Conservation (phyloP, 2,113 vertebrate species). For the Amia ocellicauda region DNA sequence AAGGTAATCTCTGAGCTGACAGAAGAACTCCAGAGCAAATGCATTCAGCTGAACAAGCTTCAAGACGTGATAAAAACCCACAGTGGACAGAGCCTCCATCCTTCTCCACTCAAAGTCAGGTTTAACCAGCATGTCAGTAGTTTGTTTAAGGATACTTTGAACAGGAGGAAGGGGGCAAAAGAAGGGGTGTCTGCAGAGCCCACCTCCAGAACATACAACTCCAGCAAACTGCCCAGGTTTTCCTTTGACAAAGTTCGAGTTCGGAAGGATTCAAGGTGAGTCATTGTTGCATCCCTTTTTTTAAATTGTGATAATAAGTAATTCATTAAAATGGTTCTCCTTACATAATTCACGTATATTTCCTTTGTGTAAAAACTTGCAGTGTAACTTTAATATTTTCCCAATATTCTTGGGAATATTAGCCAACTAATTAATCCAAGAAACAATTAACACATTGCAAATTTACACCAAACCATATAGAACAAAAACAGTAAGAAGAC, state of each 20-base stretch:
- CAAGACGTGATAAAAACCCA: conserved; percentile 74
- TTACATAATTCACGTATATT: too few species aligned
- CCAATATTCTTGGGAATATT: too few species aligned
- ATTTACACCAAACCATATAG: too few species aligned
- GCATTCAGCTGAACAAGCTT: conserved; percentile 77
- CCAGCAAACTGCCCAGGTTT: conserved; percentile 69
- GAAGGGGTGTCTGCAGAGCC: conserved; percentile 90
- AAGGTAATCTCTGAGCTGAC: conserved; percentile 72
- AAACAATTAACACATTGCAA: too few species aligned
- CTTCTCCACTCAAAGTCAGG: conserved; percentile 55
- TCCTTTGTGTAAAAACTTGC: too few species aligned
- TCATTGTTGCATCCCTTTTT: too few species aligned
- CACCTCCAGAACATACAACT: conserved; percentile 74
- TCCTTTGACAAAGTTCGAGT: conserved; percentile 84
- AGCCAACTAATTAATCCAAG: too few species aligned
- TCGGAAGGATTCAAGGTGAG: conserved; percentile 83
- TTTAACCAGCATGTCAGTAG: conserved; percentile 54
- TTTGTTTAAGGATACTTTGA: conserved; percentile 56
- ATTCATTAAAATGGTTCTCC: too few species aligned
- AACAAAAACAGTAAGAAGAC: too few species aligned
- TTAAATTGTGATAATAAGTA: too few species aligned
- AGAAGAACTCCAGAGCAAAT: conserved; percentile 78
- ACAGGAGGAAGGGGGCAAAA: conserved; percentile 81
- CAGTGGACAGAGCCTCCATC: conserved; percentile 43
- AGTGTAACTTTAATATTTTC: too few species aligned